Evolutionary conservation across 1,140 invertebrate species (phyloP).

Genomic region (Mizuhopecten yessoensis): DNA sequence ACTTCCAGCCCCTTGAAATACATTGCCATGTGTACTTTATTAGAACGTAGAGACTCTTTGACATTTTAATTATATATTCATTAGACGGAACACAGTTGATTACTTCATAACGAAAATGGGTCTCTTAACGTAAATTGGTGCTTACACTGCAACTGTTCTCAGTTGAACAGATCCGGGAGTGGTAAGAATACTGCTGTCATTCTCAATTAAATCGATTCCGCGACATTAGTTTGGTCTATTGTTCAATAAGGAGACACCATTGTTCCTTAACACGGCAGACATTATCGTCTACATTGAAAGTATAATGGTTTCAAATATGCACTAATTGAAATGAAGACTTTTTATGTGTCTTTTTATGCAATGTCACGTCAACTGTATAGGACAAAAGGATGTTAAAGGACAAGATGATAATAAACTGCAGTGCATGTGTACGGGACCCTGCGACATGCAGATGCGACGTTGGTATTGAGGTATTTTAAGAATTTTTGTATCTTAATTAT

Average conservation of each 20-base stretch:
- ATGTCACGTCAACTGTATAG: too few species aligned
- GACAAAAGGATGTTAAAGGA: too few species aligned
- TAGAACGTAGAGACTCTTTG: neutral
- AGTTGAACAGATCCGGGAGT: neutral
- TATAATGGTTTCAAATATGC: neutral
- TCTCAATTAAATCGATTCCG: neutral
- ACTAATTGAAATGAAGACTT: neutral
- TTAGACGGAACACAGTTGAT: neutral
- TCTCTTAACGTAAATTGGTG: neutral
- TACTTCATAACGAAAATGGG: neutral
- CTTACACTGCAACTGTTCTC: neutral
- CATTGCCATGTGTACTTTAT: neutral
- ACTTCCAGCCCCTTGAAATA: too few species aligned
- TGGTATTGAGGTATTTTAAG: too few species aligned
- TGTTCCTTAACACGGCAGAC: neutral
- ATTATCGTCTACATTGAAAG: neutral
- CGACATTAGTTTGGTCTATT: neutral
- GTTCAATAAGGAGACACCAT: neutral
- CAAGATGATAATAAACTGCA: too few species aligned
- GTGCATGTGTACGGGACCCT: too few species aligned
- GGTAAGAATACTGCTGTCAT: neutral
- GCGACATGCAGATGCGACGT: too few species aligned
- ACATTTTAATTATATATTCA: neutral
- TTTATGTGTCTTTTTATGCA: neutral
- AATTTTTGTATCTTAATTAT: too few species aligned